Conservation (phyloP, 1,140 invertebrate genomes). For the Phocides pigmalion region DNA sequence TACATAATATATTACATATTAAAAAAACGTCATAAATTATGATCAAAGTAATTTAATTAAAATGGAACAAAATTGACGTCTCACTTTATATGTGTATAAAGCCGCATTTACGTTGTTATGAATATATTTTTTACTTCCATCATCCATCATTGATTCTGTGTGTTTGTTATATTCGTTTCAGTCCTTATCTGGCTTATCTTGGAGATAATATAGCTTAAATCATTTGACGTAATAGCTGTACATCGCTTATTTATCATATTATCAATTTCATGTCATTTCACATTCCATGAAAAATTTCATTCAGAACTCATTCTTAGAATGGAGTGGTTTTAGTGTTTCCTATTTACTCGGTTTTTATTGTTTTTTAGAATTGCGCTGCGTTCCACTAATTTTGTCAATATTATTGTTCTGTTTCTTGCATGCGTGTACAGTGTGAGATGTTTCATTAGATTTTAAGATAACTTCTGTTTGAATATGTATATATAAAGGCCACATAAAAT, state of each 20-base stretch:
- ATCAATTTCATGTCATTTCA: conserved; percentile 31
- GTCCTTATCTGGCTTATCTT: conserved; percentile 33
- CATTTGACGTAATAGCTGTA: conserved; percentile 37
- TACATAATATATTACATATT: too few relatives aligned
- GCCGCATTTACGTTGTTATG: too few relatives aligned
- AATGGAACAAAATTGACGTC: too few relatives aligned
- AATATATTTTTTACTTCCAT: not conserved
- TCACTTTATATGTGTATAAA: too few relatives aligned
- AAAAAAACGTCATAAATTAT: too few relatives aligned
- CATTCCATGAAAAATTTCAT: conserved; percentile 32
- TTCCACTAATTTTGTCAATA: not conserved
- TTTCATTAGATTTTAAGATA: too few relatives aligned
- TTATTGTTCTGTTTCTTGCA: conserved; percentile 10
- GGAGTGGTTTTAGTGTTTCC: conserved; percentile 36
- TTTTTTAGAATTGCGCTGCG: conserved; percentile 17
- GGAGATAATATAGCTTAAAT: conserved; percentile 34
- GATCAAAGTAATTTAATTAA: too few relatives aligned
- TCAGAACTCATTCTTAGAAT: conserved; percentile 38
- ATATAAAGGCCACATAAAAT: too few relatives aligned
- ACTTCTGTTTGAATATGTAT: too few relatives aligned
- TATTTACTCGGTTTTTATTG: conserved; percentile 32
- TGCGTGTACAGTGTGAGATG: not conserved
- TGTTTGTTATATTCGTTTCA: conserved; percentile 32
- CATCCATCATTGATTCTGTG: conserved; percentile 24
- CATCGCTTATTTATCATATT: conserved; percentile 37